Evolutionary conservation across 2,797 vertebrate genomes (phyloP), one percentile per base, ranked within the genome.

Genomic region (Peromyscus melanophrys): DNA sequence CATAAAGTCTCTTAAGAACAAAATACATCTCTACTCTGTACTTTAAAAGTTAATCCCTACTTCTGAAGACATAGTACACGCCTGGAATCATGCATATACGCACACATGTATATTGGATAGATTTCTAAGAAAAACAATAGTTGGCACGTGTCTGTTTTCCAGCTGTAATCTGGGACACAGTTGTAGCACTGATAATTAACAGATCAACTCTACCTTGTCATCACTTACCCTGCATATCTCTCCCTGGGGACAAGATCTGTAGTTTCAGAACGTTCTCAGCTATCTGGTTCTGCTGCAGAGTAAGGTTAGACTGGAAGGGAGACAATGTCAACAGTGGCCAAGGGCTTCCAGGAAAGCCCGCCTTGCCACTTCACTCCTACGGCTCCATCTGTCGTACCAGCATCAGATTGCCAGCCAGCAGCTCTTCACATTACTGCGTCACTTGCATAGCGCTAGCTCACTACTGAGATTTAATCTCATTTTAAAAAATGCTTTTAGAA

Each of bases 261-360:
- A 92, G 90, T 78, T 95, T 93, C 95, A 96, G 90, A 93, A 90
- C 89, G 63, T 52, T 93, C 71, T 89, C 71, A 82, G 88, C 81
- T 97, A 87, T 80, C 49, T 95, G 83, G n/a, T 89, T 95, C 84
- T 92, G 92, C 46, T 95, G 55, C 37, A 73, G 65, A 13, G 31
- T 95, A 84, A 91, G 29, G n/a, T 94, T 89, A 94, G 77, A 92
- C 21, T 82, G 21, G 65, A 90, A 93, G 81, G 81, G 88, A 90
- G 78, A 90, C 63, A 88, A 71, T 73, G 89, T 90, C 92, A 88
- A 88, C 88, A 49, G 77, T 95, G n/a, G 96, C 34, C 46, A 84
- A 77, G 85, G 52, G 90, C 91, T 95, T 93, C 80, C 84, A 94
- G 90, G 88, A 90, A 93, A 65, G 37, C 34, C 92, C 88, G 59